Evolutionary conservation across 2,888 invertebrate genomes (phyloP), one percentile per base, ranked within the genome.

Genomic region (Drosophila leonis): DNA sequence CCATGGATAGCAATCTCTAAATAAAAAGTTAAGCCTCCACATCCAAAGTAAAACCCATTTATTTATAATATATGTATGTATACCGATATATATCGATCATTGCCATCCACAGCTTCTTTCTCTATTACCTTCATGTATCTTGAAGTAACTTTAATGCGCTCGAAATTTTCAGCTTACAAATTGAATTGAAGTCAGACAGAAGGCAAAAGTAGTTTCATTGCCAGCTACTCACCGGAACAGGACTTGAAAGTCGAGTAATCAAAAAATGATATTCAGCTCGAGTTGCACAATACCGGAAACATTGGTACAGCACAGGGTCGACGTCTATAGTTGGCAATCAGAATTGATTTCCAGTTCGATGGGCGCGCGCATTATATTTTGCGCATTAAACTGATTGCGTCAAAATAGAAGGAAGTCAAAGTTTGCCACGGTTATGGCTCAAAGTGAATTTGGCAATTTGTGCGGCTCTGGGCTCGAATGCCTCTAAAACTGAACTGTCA

Each of bases 401-500:
- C 52, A 62, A 62, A 78, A 56, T 60, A 35, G 61, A 55, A 73
- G 76, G 65, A 77, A 77, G 74, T 73, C 65, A 55, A 70, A 76
- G 70, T 76, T 76, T 73, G 65, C 39, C 56, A 49, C 59, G 62
- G 62, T 37, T 62, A 41, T 41, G 62, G 51, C 78, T 60, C 78
- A 77, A 76, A 75, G 72, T 75, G 77, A 76, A 67, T 75, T 67
- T 64, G 49, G 66, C 59, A 62, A 75, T 75, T 75, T 75, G 69
- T 63, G 69, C 37, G 31, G 39, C 49, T 48, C 31, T 31, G 35
- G 52, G 42, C 37, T 27, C 56, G 46, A 15, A 42, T 24, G 57
- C 65, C 76, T 77, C 56, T 70, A 77, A 49, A 77, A 64, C 76
- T 62, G 78, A 71, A 66, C 74, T 77, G 75, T 77, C 77, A 78